Conservation (phyloP, 2,113 vertebrate species). For the Mastomys natalensis region DNA sequence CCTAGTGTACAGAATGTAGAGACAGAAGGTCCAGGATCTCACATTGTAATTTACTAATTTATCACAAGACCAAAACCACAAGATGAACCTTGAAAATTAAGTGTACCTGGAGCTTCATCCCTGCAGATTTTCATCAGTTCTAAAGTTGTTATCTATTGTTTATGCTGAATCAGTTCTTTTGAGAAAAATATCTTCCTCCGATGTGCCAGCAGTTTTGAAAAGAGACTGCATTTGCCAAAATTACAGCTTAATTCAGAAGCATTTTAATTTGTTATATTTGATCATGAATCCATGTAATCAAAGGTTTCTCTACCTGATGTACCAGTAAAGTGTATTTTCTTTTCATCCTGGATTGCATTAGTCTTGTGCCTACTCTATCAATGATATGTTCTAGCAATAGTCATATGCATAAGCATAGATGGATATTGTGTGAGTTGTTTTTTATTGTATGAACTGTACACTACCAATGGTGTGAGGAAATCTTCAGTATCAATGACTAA, state of each 20-base stretch:
- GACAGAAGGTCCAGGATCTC: neutral
- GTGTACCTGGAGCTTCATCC: neutral
- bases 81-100: neutral
- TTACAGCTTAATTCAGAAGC: neutral
- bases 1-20: neutral
- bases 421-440: conserved; percentile 3
- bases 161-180: conserved; percentile 9
- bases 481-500: neutral
- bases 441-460: neutral
- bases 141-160: neutral
- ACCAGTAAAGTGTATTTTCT: neutral
- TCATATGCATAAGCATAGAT: neutral
- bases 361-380: neutral
- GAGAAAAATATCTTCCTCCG: conserved; percentile 22
- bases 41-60: neutral
- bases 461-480: neutral
- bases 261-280: conserved; percentile 32
- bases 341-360: conserved; percentile 24
- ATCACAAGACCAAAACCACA: conserved; percentile 32
- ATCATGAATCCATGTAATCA: neutral
- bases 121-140: neutral
- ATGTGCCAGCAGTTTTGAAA: neutral
- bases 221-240: conserved; percentile 27
- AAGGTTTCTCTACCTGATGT: conserved; percentile 9
- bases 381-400: conserved; percentile 7